A percentile compares a stretch with the other conserved stretches of the same genome.
These are phyloP conservation scores for Tiliqua scincoides DNA, from an alignment of 2,113 vertebrate genomes.

Conservation along the genomic window DNA sequence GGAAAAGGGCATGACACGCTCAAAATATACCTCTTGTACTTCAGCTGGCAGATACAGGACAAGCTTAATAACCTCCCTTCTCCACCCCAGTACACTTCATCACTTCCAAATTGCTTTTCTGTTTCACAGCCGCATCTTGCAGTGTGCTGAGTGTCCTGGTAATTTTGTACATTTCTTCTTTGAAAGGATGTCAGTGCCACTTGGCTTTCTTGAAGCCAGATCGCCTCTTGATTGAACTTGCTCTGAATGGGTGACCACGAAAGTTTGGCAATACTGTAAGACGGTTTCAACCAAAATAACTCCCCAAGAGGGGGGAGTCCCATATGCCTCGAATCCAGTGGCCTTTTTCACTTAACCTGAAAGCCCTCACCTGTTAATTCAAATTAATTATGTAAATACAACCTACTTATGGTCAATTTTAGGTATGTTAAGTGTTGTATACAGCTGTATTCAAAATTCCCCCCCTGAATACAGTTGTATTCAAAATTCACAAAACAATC, in stretches of 20 bases:
- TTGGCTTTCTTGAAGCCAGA: conserved; percentile 18
- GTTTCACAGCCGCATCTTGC: conserved; percentile 22
- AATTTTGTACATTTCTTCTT: conserved; percentile 55
- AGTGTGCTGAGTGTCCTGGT: conserved; percentile 34
- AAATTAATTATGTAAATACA: neutral
- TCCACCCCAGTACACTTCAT: conserved; percentile 19
- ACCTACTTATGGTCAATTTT: neutral
- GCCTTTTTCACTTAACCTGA: too few species aligned
- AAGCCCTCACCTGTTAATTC: neutral
- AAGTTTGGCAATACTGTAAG: conserved; percentile 31
- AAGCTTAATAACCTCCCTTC: conserved; percentile 53
- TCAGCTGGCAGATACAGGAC: conserved; percentile 51
- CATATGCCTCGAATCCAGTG: neutral
- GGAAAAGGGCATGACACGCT: conserved; percentile 43
- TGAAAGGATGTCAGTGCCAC: conserved; percentile 24
- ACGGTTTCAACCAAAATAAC: conserved; percentile 8
- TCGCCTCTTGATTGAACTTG: conserved; percentile 24
- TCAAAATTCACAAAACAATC: neutral
- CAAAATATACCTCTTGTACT: conserved; percentile 30
- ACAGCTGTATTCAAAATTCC: neutral
- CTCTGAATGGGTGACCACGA: conserved; percentile 33
- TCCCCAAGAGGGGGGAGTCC: neutral
- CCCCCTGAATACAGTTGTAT: too few species aligned
- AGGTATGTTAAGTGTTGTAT: neutral
- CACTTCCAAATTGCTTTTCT: conserved; percentile 52